These are phyloP conservation scores for Limulus polyphemus DNA, from an alignment of 2,888 invertebrate genomes.

Conservation along the genomic window DNA sequence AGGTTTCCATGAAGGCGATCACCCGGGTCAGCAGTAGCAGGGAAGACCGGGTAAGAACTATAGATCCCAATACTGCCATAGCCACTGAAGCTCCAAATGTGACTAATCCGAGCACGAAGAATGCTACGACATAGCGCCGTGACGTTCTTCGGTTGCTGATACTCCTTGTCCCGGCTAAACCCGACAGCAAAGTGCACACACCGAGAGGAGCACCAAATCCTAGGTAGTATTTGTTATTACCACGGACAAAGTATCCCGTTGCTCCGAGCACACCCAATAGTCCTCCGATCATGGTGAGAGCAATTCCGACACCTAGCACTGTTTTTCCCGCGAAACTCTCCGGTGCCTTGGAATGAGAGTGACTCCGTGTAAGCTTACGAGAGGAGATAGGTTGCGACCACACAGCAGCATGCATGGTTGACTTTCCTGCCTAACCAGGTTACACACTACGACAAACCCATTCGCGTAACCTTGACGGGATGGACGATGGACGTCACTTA, in stretches of 20 bases:
- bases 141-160: not conserved
- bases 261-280: slow-evolving; percentile 2
- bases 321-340: slow-evolving; percentile 5
- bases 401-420: slow-evolving; percentile 4
- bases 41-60: not conserved
- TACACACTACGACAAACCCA: no score
- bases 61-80: not conserved
- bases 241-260: slow-evolving; percentile 7
- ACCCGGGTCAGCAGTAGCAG: slow-evolving; percentile 2
- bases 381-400: slow-evolving; percentile 7
- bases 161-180: slow-evolving; percentile 1
- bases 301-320: slow-evolving; percentile 6
- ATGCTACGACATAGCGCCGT: not conserved
- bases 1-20: slow-evolving; percentile 2
- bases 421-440: no score
- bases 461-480: no score
- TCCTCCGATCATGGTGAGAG: slow-evolving; percentile 3
- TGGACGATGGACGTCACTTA: no score
- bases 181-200: slow-evolving; percentile 1
- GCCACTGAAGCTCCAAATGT: not conserved
- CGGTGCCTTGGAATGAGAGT: slow-evolving; percentile 1
- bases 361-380: not conserved
- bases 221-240: slow-evolving; percentile 3
- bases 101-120: not conserved
- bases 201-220: slow-evolving; percentile 4